Evolutionary conservation across 2,797 vertebrate genomes (phyloP).

Genomic region (Anas acuta): DNA sequence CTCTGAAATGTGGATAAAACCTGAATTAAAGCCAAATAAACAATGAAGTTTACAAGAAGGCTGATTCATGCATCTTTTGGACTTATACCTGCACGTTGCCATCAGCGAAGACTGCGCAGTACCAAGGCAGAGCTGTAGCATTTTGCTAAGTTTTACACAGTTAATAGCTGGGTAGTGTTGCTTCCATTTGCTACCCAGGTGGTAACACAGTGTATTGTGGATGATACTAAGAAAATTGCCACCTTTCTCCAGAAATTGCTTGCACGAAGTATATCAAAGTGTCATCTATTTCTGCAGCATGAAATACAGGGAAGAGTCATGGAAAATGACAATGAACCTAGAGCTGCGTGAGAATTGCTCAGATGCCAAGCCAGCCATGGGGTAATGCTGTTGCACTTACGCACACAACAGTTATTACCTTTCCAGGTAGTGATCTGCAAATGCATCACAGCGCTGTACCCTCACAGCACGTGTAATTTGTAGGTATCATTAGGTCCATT

Average conservation of each 20-base stretch:
- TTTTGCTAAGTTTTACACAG: neutral
- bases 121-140: neutral
- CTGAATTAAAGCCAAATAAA: neutral
- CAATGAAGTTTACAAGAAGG: neutral
- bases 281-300: neutral
- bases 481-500: neutral
- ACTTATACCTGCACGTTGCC: neutral
- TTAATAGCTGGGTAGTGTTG: neutral
- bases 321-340: neutral
- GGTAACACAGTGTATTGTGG: neutral
- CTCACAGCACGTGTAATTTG: neutral
- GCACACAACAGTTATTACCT: neutral
- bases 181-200: neutral
- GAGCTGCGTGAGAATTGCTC: neutral
- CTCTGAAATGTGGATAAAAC: neutral
- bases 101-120: neutral
- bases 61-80: neutral
- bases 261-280: neutral
- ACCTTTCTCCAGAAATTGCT: neutral
- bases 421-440: neutral
- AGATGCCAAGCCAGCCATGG: neutral
- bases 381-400: neutral
- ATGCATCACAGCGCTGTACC: neutral
- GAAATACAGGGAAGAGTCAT: neutral
- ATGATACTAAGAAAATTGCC: conserved; percentile 7